These are phyloP conservation scores for Pollicipes pollicipes DNA, from an alignment of 1,140 invertebrate species.

Conservation along the genomic window DNA sequence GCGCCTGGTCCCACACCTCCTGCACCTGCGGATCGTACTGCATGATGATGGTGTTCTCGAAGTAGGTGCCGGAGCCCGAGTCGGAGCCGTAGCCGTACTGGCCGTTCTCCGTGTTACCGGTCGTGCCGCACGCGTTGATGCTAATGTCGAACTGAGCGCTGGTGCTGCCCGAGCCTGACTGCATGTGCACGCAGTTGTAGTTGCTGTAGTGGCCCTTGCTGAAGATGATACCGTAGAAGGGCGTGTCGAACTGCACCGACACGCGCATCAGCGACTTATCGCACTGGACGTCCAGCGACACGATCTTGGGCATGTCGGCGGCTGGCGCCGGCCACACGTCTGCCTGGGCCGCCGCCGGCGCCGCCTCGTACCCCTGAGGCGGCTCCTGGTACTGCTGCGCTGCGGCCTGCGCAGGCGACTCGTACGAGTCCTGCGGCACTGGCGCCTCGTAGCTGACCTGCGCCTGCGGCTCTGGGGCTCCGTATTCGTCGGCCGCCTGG, in stretches of 20 bases:
- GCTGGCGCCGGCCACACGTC: constrained; percentile 66
- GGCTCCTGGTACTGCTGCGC: constrained; percentile 4
- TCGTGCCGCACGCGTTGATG: constrained; percentile 74
- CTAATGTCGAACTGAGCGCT: constrained; percentile 79
- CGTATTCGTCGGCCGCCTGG: background rate
- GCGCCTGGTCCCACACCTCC: constrained; percentile 88
- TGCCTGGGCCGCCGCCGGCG: background rate
- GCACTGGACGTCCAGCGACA: constrained; percentile 80
- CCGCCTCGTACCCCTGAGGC: constrained; percentile 4
- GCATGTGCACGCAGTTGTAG: constrained; percentile 74
- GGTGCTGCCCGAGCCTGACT: constrained; percentile 62
- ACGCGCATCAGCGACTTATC: constrained; percentile 90
- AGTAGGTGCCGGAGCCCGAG: constrained; percentile 73
- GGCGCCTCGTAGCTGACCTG: constrained; percentile 8
- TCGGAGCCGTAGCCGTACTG: constrained; percentile 62
- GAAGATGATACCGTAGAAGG: constrained; percentile 91
- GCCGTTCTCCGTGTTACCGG: constrained; percentile 73
- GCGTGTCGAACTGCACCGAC: constrained; percentile 81
- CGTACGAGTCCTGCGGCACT: constrained; percentile 3
- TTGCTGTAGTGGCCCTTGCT: constrained; percentile 85
- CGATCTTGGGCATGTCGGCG: constrained; percentile 74
- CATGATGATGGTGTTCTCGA: constrained; percentile 85
- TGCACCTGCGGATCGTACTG: constrained; percentile 89
- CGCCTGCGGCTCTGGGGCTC: background rate
- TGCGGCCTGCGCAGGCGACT: constrained; percentile 3